Conservation (phyloP, 2,888 invertebrate species). For the Idaea aversata region DNA sequence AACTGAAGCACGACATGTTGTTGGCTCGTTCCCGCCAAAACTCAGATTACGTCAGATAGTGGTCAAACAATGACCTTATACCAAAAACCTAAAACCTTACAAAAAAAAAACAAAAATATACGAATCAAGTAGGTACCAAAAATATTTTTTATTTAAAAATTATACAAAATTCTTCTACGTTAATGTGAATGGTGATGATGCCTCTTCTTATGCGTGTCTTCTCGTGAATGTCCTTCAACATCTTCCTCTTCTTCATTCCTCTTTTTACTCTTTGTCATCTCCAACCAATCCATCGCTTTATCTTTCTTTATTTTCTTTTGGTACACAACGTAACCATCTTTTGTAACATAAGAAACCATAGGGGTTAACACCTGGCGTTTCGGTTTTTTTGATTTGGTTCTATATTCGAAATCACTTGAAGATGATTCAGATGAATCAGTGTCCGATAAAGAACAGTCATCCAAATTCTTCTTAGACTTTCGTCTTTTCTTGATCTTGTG, state of each 20-base stretch:
- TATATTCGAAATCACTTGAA: conserved; percentile 27
- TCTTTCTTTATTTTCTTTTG: conserved; percentile 67
- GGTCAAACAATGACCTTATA: no score
- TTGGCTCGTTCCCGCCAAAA: no score
- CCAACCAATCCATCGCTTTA: conserved; percentile 62
- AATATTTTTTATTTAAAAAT: no score
- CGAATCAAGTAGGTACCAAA: no score
- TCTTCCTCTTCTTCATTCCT: conserved; percentile 10
- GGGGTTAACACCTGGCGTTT: conserved; percentile 57
- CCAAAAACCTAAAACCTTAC: no score
- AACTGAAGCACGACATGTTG: no score
- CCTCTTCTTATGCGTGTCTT: neutral
- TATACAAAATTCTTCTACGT: neutral
- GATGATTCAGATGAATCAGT: conserved; percentile 25
- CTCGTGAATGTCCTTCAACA: conserved; percentile 13
- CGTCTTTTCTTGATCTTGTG: conserved; percentile 22
- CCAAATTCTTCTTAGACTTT: conserved; percentile 26
- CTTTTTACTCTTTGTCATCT: conserved; percentile 37
- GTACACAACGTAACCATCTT: conserved; percentile 64
- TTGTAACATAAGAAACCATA: conserved; percentile 66
- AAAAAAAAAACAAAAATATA: no score
- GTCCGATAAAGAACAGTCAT: conserved; percentile 17
- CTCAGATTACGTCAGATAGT: no score
- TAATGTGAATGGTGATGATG: neutral
- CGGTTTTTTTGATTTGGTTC: conserved; percentile 24